These are phyloP conservation scores for Silurus glanis DNA, from an alignment of 2,113 vertebrate species.

Conservation along the genomic window DNA sequence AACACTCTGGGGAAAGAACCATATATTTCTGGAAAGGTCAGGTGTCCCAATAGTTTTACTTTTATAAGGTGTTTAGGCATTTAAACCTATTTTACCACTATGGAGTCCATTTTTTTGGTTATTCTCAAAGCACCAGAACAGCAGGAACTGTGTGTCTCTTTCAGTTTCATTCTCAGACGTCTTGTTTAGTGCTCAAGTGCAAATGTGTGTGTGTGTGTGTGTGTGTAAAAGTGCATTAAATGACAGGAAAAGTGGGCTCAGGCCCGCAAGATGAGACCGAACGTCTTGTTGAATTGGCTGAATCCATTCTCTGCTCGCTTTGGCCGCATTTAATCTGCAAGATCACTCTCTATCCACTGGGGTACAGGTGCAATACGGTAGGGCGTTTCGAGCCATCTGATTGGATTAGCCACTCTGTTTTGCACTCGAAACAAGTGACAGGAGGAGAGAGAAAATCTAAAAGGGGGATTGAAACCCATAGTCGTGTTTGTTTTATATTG, in stretches of 20 bases:
- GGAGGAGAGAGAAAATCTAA: constrained; percentile 62
- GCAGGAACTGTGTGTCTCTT: background rate
- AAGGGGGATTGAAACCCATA: background rate
- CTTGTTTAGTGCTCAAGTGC: constrained; percentile 53
- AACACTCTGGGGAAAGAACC: too few species aligned
- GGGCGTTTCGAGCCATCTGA: constrained; percentile 72
- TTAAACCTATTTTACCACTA: background rate
- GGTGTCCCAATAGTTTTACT: too few species aligned
- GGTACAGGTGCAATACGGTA: constrained; percentile 66
- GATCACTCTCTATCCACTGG: constrained; percentile 78
- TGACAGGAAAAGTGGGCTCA: constrained; percentile 64
- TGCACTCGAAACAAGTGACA: constrained; percentile 67
- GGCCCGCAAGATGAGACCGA: constrained; percentile 66
- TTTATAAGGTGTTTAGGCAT: background rate
- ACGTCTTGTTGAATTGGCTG: constrained; percentile 79
- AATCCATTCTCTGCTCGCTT: constrained; percentile 65
- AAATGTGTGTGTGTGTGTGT: constrained; percentile 11
- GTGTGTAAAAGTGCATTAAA: constrained; percentile 39
- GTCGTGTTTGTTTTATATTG: constrained; percentile 4
- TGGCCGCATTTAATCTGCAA: constrained; percentile 77
- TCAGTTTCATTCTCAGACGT: constrained; percentile 36
- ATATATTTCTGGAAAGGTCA: too few species aligned
- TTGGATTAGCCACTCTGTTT: constrained; percentile 71
- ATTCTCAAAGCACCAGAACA: constrained; percentile 7
- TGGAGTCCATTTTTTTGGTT: background rate